These are phyloP conservation scores for Nannospalax galili DNA, from an alignment of 2,113 vertebrate genomes.

Conservation along the genomic window DNA sequence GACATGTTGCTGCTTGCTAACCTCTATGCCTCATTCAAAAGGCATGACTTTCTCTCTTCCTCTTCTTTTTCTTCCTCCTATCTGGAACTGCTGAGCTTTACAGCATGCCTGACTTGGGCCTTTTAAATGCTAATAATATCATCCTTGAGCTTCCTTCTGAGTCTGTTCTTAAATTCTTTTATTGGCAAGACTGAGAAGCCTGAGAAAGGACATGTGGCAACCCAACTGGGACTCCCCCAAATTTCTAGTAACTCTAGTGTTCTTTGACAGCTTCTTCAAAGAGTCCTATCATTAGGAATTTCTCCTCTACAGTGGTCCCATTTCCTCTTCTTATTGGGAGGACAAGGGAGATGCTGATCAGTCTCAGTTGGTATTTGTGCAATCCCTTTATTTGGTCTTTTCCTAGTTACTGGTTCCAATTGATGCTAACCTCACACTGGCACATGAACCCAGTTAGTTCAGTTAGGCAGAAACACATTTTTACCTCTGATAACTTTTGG, in stretches of 20 bases:
- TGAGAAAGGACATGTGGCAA: neutral
- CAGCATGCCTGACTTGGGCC: neutral
- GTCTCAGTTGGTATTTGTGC: neutral
- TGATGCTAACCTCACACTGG: neutral
- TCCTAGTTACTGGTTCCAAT: neutral
- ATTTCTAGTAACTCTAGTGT: too few species aligned
- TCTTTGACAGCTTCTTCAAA: fast-evolving
- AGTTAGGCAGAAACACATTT: neutral
- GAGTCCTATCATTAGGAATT: neutral
- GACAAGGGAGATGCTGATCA: neutral
- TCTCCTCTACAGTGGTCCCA: neutral
- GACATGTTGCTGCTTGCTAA: neutral
- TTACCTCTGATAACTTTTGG: neutral
- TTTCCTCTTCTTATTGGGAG: neutral
- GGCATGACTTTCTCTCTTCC: neutral
- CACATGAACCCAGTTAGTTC: neutral
- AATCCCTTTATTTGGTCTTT: too few species aligned
- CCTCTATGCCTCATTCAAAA: neutral
- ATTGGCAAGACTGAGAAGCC: neutral
- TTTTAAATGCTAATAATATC: neutral
- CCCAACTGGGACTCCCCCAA: neutral
- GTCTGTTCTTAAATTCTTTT: neutral
- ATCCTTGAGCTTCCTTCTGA: neutral
- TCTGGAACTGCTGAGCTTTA: neutral
- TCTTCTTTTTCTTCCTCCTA: neutral